These are phyloP conservation scores for Tarsius wallacei DNA, from an alignment of 2,797 vertebrate species.

Conservation along the genomic window DNA sequence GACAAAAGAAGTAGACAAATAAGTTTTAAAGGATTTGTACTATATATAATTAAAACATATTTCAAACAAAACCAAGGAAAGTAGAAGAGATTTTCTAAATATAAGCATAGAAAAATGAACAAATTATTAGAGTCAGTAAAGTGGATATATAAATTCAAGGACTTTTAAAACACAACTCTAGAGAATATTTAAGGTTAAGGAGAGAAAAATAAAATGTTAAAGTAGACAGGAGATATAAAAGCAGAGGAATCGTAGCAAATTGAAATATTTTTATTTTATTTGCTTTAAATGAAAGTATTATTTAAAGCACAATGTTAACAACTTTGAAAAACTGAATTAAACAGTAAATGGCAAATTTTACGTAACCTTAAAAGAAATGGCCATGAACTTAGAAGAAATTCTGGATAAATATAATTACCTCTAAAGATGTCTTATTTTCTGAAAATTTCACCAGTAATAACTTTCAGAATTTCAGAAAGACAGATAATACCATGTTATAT, in stretches of 20 bases:
- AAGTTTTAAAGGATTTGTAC: neutral
- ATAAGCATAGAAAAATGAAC: neutral
- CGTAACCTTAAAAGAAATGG: neutral
- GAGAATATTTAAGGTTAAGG: neutral
- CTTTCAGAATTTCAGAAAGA: slow-evolving; percentile 40
- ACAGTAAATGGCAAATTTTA: neutral
- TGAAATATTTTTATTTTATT: too few relatives aligned
- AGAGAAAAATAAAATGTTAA: neutral
- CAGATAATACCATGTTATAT: neutral
- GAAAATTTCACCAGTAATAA: slow-evolving; percentile 25
- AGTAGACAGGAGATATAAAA: slow-evolving; percentile 1
- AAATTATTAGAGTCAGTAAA: neutral
- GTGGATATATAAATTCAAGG: neutral
- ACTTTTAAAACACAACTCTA: neutral
- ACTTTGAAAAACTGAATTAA: neutral
- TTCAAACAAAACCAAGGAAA: neutral
- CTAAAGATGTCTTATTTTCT: neutral
- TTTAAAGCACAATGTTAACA: neutral
- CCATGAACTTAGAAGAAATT: neutral
- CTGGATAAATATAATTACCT: neutral
- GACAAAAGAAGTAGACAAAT: neutral
- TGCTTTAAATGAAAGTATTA: neutral
- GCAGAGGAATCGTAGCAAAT: neutral
- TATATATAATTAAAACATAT: neutral
- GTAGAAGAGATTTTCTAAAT: neutral